These are phyloP conservation scores for Orientallactaga sibirica DNA, from an alignment of 2,797 vertebrate species.

Conservation along the genomic window DNA sequence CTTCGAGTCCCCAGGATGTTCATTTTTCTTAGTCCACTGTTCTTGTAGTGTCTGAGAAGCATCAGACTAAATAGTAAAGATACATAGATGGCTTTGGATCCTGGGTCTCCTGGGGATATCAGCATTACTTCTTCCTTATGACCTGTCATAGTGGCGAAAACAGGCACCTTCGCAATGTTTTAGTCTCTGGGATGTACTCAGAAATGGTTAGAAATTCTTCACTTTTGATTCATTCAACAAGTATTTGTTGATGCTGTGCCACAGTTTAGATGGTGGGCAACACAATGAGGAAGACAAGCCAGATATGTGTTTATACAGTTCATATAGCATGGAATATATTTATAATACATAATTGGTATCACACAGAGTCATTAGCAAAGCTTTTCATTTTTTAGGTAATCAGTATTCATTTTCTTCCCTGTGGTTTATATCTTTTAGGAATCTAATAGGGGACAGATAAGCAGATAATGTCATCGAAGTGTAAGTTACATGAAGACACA, in stretches of 20 bases:
- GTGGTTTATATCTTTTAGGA: neutral
- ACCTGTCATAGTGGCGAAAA: neutral
- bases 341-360: neutral
- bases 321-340: neutral
- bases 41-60: neutral
- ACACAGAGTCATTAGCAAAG: neutral
- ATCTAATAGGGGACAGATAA: neutral
- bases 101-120: neutral
- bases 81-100: neutral
- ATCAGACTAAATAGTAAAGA: neutral
- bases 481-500: neutral
- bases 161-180: neutral
- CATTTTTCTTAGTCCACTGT: neutral
- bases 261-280: neutral
- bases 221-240: neutral
- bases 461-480: neutral
- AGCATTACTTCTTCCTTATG: neutral
- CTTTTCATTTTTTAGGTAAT: neutral
- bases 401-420: constrained; percentile 15
- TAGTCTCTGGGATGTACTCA: neutral
- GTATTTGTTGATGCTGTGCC: neutral
- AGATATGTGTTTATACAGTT: neutral
- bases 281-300: constrained; percentile 20
- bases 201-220: constrained; percentile 42
- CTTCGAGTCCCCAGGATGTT: neutral